phyloP scores from a whole-genome alignment of 2,888 invertebrate genomes.

The Hofmannophila pseudospretella region DNA sequence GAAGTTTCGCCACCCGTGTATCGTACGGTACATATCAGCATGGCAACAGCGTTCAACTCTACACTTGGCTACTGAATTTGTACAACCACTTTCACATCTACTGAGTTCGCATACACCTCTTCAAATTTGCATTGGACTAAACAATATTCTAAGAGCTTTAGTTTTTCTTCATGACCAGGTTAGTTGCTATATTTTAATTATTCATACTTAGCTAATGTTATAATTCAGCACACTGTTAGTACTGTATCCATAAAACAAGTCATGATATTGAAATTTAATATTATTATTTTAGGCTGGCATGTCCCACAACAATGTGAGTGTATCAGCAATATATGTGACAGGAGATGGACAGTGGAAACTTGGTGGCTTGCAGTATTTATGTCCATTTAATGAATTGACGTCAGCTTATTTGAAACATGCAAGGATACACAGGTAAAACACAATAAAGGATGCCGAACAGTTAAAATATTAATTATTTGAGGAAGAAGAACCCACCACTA shows the following conservation, averaged over 20 bases:
- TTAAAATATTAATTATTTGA: too few relatives aligned
- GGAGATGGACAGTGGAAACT: constrained; percentile 92
- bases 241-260: too few relatives aligned
- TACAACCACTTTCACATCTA: constrained; percentile 84
- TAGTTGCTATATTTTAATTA: constrained; percentile 17
- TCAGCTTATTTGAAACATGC: constrained; percentile 82
- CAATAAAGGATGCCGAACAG: too few relatives aligned
- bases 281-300: constrained; percentile 79
- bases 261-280: too few relatives aligned
- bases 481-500: too few relatives aligned
- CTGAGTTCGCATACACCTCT: constrained; percentile 82
- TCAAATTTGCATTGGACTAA: constrained; percentile 90
- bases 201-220: too few relatives aligned
- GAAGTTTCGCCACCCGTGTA: constrained; percentile 91
- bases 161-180: constrained; percentile 90
- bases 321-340: constrained; percentile 88
- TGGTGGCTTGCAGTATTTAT: constrained; percentile 90
- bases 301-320: constrained; percentile 91
- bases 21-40: constrained; percentile 88
- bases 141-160: constrained; percentile 87
- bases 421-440: constrained; percentile 75
- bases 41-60: constrained; percentile 87
- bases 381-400: constrained; percentile 82
- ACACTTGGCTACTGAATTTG: constrained; percentile 89
- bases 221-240: too few relatives aligned